Conservation (phyloP, 1,140 invertebrate species). For the Drosophila santomea region DNA sequence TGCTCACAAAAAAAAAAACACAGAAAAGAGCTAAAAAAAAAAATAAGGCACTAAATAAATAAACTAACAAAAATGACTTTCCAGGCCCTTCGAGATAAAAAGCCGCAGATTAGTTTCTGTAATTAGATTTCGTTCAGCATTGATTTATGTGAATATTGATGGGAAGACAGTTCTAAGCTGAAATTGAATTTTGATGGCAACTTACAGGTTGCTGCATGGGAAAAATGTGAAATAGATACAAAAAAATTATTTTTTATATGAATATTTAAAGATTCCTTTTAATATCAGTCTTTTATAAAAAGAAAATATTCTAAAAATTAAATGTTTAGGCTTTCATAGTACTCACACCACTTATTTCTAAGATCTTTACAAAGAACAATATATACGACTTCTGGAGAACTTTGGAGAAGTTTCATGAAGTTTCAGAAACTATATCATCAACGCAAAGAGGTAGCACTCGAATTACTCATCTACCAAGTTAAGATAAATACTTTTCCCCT, state of each 20-base stretch:
- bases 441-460: no score
- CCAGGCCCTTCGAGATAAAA: constrained; percentile 48
- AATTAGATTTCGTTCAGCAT: constrained; percentile 71
- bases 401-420: no score
- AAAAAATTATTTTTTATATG: no score
- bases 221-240: background rate
- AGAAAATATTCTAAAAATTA: no score
- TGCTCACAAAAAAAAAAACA: constrained; percentile 7
- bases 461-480: background rate
- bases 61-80: constrained; percentile 21
- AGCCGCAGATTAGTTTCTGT: constrained; percentile 66
- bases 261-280: no score
- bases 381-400: no score
- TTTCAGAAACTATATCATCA: no score
- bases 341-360: no score
- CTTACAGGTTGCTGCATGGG: constrained; percentile 23
- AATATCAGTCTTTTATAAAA: no score
- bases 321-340: no score
- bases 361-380: no score
- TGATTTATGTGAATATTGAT: constrained; percentile 79
- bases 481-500: background rate
- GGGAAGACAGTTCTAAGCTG: constrained; percentile 53
- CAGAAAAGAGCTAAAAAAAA: background rate
- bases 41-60: constrained; percentile 34
- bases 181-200: constrained; percentile 60